phyloP scores from a whole-genome alignment of 2,888 invertebrate genomes.

The Conchocele bisecta region DNA sequence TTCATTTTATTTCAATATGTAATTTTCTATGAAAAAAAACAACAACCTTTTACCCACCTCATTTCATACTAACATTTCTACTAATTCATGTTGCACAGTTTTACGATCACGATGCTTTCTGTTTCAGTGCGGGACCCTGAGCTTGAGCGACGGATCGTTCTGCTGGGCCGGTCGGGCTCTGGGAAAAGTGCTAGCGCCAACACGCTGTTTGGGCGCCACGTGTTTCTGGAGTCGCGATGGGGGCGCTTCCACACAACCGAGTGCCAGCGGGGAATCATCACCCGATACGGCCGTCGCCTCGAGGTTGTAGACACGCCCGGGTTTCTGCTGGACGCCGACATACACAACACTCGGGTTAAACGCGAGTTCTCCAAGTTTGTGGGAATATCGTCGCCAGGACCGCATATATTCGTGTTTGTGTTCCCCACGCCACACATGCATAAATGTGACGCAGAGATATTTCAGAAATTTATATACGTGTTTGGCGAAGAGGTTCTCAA shows the following conservation, averaged over 20 bases:
- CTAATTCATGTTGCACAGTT: too few species aligned
- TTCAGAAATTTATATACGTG: conserved; percentile 52
- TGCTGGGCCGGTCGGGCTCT: conserved; percentile 46
- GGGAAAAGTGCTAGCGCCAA: conserved; percentile 58
- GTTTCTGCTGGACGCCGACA: conserved; percentile 51
- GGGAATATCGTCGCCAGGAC: conserved; percentile 54
- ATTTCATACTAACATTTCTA: too few species aligned
- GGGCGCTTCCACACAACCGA: conserved; percentile 57
- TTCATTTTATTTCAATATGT: too few species aligned
- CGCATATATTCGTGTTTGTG: conserved; percentile 58
- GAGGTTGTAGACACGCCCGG: conserved; percentile 57
- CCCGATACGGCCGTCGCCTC: conserved; percentile 45
- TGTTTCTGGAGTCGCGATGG: conserved; percentile 55
- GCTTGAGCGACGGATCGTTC: conserved; percentile 47
- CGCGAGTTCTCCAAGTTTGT: conserved; percentile 52
- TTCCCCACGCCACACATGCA: conserved; percentile 61
- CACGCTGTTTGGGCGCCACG: conserved; percentile 52
- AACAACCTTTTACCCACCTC: too few species aligned
- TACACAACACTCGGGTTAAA: conserved; percentile 44
- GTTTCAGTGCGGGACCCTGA: conserved; percentile 34
- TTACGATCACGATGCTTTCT: too few species aligned
- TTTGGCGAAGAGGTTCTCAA: conserved; percentile 52
- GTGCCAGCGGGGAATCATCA: conserved; percentile 46
- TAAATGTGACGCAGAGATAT: conserved; percentile 57
- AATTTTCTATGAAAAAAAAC: too few species aligned